These are phyloP conservation scores for Machimus atricapillus DNA, from an alignment of 2,888 invertebrate genomes.

Conservation along the genomic window DNA sequence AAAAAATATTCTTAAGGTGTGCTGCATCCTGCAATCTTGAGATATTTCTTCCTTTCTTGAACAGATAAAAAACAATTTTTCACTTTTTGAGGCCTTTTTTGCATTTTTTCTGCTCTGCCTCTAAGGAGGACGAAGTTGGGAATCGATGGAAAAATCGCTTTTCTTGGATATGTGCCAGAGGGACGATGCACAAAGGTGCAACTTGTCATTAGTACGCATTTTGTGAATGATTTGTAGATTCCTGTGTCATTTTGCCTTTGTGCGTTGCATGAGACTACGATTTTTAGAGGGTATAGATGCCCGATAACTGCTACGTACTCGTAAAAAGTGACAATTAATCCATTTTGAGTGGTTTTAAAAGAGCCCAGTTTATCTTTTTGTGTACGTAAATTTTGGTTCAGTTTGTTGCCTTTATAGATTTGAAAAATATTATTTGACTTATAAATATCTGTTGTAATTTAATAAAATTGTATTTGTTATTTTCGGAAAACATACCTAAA, in stretches of 20 bases:
- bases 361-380: neutral
- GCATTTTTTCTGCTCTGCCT: constrained; percentile 13
- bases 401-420: neutral
- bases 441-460: neutral
- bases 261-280: neutral
- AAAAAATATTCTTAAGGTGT: constrained; percentile 21
- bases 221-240: constrained; percentile 46
- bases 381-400: neutral
- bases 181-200: constrained; percentile 41
- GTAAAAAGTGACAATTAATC: neutral
- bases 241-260: constrained; percentile 21
- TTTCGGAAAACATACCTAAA: too few relatives aligned
- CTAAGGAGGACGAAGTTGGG: neutral
- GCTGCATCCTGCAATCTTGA: constrained; percentile 13
- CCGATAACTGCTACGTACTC: neutral
- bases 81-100: constrained; percentile 39
- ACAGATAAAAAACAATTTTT: constrained; percentile 31
- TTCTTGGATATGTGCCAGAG: neutral
- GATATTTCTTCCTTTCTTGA: constrained; percentile 27
- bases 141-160: neutral
- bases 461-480: too few relatives aligned
- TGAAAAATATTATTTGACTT: neutral
- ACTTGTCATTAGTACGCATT: constrained; percentile 47
- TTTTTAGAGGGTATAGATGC: neutral
- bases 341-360: neutral